Base-by-base conservation (phyloP, 2,888 invertebrate genomes). In the Diarsia dahlii region DNA sequence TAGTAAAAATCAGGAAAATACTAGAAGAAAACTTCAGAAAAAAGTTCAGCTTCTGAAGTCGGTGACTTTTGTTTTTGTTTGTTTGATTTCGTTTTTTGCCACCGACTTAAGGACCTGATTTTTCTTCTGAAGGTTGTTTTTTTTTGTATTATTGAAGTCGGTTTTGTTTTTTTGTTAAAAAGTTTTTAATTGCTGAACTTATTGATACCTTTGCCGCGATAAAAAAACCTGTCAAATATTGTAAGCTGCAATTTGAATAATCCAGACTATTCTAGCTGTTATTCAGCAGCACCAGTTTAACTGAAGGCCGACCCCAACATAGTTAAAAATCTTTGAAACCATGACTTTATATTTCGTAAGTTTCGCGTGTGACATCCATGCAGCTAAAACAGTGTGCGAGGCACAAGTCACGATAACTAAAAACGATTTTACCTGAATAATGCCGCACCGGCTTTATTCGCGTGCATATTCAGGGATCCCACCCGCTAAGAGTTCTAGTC, bases 361-460 rank as follows among this genome's bases (percentile, higher is more conserved):
- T 72, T 46, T 65, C 28, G 18, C 10, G 13, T 54, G 34, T 71
- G 48, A 45, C 46, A 74, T 60, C n/a, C 52, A n/a, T 65, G 6
- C 18, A 56, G 34, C 18, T 23, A 54, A 15, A 39, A 39, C 9
- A 39, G 39, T 23, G 13, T 48, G 34, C 62, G 18, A 13, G 20
- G n/a, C 48, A 76, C 54, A 60, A 62, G 34, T 39, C 70, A 70
- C 60, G 52, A 54, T 65, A 66, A 66, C 60, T 80, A 60, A 78
- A 78, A 82, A 82, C 50, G 34, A 56, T 78, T 66, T 67, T 45
- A 58, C 69, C 50, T 66, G 56, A 78, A 82, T 65, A 66, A 62
- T 77, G 46, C 67, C 28, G 28, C 12, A 56, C 46, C 45, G 45
- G 39, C 52, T 76, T 81, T 81, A 79, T 67, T 56, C 76, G 34